A percentile compares a stretch with the other conserved stretches of the same genome.
Conservation (phyloP, 2,113 vertebrate species). For the Etia nguti region DNA sequence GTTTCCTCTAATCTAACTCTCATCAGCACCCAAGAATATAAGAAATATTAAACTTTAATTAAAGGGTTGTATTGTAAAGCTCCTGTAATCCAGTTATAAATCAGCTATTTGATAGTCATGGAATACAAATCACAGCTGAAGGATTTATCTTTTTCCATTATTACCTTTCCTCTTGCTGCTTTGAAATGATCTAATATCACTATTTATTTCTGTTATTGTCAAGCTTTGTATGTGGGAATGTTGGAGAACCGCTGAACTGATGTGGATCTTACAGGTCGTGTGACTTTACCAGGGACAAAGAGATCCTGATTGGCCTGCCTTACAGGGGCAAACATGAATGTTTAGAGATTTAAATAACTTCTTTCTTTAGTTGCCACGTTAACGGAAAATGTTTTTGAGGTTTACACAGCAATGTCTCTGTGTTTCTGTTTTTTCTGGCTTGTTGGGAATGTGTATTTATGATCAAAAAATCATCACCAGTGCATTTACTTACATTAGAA, state of each 20-base stretch:
- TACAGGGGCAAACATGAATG: not conserved
- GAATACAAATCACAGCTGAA: not conserved
- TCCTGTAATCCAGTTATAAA: not conserved
- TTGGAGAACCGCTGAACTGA: not conserved
- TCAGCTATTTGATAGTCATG: not conserved
- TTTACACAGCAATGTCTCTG: not conserved
- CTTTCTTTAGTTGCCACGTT: not conserved
- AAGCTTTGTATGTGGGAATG: not conserved
- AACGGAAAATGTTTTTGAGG: not conserved
- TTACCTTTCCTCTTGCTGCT: not conserved
- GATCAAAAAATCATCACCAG: not conserved
- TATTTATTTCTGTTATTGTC: not conserved
- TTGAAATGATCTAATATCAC: not conserved
- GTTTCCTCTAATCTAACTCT: not conserved
- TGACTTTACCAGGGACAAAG: not conserved
- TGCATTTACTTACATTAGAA: constrained; percentile 84
- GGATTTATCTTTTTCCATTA: not conserved
- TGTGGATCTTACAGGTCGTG: not conserved
- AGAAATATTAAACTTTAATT: not conserved
- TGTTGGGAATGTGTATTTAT: not conserved
- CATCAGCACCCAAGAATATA: not conserved
- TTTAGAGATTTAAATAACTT: not conserved
- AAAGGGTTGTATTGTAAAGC: not conserved
- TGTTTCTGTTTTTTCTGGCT: not conserved
- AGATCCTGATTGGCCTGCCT: not conserved